Percentiles rank a stretch among this genome's conserved stretches.
These are phyloP conservation scores for Caenorhabditis wallacei DNA, from an alignment of 2,888 invertebrate species.

Conservation along the genomic window DNA sequence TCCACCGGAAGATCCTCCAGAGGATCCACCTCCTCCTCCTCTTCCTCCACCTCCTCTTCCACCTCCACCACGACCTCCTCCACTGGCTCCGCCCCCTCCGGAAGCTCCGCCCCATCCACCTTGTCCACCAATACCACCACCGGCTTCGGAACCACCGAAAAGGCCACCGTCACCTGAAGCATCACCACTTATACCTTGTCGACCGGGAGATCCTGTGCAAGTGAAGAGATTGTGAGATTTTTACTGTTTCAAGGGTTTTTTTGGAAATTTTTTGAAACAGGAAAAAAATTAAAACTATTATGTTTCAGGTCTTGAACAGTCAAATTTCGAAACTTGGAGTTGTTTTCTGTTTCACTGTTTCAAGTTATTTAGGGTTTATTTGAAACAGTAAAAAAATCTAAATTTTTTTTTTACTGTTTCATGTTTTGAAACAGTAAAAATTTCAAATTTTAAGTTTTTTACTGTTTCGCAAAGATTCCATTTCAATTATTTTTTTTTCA, in stretches of 20 bases:
- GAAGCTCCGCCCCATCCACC: constrained; percentile 41
- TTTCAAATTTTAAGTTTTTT: too few relatives aligned
- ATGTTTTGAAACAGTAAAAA: too few relatives aligned
- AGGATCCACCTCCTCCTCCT: constrained; percentile 26
- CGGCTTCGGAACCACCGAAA: constrained; percentile 49
- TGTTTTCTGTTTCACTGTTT: too few relatives aligned
- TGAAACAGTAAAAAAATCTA: too few relatives aligned
- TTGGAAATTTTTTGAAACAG: neutral
- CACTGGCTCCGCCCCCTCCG: neutral
- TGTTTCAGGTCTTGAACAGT: too few relatives aligned
- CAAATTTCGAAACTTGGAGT: too few relatives aligned
- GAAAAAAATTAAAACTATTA: neutral
- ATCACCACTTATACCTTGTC: constrained; percentile 33
- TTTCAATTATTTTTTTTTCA: too few relatives aligned
- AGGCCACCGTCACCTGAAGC: constrained; percentile 51
- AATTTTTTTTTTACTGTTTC: too few relatives aligned
- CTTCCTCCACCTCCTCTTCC: constrained; percentile 14
- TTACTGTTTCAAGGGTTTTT: neutral
- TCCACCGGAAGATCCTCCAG: constrained; percentile 12
- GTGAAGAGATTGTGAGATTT: constrained; percentile 2
- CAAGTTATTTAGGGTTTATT: too few relatives aligned
- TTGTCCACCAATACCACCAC: constrained; percentile 32
- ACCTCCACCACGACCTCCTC: constrained; percentile 17
- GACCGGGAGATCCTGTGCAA: constrained; percentile 48
- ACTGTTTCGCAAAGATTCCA: too few relatives aligned